Evolutionary conservation across 2,113 vertebrate species (phyloP), one percentile per base, ranked within the genome.

Genomic region (Salminus brasiliensis): DNA sequence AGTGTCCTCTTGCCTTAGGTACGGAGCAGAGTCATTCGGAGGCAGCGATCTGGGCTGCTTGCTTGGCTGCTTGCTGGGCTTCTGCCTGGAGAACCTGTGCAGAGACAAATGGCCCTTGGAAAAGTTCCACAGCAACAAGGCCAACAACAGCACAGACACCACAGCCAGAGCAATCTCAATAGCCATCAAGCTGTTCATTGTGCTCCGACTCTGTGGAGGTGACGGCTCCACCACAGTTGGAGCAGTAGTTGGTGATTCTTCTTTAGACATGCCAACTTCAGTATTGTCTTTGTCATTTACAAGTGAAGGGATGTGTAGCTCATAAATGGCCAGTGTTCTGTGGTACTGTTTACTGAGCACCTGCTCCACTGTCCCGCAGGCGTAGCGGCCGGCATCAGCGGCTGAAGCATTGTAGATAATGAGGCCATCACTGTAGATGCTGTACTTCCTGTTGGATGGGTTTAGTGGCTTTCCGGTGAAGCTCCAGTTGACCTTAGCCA

Each of bases 401-500:
- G 30, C n/a, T 0, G 90, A 88, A 34, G 88, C 68, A 0, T 87
- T 88, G 36, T 92, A 81, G 41, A 94, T 78, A 34, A 92, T 81
- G 30, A 93, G 83, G 23, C 89, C 91, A 10, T 82, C 79, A 0
- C 41, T 81, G 59, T 85, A 91, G 72, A 92, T 80, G 71, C 89
- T 87, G 57, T 91, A 89, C 59, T 90, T 92, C 3, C 78, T 39
- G 72, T 84, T 69, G 23, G 89, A 47, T 15, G 18, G n/a, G 0
- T 57, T 79, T 60, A 93, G 81, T 2, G 41, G 72, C 59, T 80
- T 77, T 23, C 85, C 85, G 0, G 83, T 82, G 2, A 92, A 88
- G 7, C 34, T 77, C 93, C 94, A 94, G 41, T 55, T 30, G 1
- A 88, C 39, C 11, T 81, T 72, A 0, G 94, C 94, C 87, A 92